Base-by-base conservation (phyloP, 2,888 invertebrate species). In the Nebria salina region DNA sequence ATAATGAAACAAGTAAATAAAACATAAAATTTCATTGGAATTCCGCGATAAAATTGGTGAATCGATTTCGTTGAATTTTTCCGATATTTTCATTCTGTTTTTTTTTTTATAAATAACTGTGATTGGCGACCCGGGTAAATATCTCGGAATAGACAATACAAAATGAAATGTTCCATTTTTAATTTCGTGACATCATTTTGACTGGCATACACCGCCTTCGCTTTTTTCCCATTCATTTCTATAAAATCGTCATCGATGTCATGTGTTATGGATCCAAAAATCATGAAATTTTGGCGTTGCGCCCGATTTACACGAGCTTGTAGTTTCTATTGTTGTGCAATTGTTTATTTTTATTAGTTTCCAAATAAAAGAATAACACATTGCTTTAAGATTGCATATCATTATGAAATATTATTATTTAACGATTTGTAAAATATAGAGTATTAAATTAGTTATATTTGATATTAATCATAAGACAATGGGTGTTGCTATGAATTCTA, bases 131-230 rank as follows among this genome's bases (percentile, higher is more conserved):
- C 77, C 77, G 34, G 65, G 77, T 77, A 77, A 64, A 73, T 72
- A 11, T 77, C 77, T 77, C 72, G 72, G 77, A 77, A 77, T 77
- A 77, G 77, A 77, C 77, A 77, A 77, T 77, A 77, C 72, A 64
- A 26, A 25, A 25, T 72, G 42, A 73, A 73, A 73, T 73, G 73
- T 72, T 77, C 77, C 77, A 77, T 72, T 77, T 77, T 72, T 77
- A 73, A 72, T 65, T 70, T 43, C 54, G 26, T 77, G 77, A 77
- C 77, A 77, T 72, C 72, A 77, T 72, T 43, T 68, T 26, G 68
- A 26, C 68, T 20, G 68, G 68, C 68, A 68, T 75, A 13, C 20
- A 20, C 65, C 20, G 42, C 20, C 25, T 68, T 42, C 68, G 76
- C 65, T 41, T 76, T 68, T 66, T 42, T 66, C 42, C 42, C 76